These are phyloP conservation scores for Candoia aspera DNA, from an alignment of 2,113 vertebrate species.

Conservation along the genomic window DNA sequence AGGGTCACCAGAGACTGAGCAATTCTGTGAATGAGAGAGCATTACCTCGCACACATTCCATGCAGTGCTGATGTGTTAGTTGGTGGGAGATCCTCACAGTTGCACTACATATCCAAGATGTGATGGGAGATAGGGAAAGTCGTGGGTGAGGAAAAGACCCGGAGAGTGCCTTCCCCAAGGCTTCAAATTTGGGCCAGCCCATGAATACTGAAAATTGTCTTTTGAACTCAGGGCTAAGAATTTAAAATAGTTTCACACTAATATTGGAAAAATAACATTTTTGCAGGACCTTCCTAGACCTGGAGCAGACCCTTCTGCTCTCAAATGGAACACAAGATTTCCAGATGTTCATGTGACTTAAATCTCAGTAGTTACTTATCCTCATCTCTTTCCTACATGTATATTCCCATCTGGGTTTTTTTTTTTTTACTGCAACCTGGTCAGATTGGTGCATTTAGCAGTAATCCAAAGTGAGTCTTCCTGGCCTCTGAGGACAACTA, in stretches of 20 bases:
- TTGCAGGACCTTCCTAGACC: background rate
- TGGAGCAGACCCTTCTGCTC: background rate
- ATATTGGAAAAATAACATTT: background rate
- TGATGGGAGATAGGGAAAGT: background rate
- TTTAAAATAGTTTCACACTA: background rate
- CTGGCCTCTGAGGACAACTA: background rate
- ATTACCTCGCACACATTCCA: background rate
- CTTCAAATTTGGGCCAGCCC: background rate
- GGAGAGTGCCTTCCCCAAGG: background rate
- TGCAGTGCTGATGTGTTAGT: background rate
- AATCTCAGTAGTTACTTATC: conserved; percentile 20
- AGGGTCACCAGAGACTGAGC: conserved; percentile 21
- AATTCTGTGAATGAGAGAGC: conserved; percentile 8
- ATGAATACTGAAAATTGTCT: conserved; percentile 15
- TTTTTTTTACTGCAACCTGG: background rate
- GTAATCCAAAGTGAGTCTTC: background rate
- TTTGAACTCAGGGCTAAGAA: background rate
- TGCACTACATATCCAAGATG: background rate
- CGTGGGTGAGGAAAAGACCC: background rate
- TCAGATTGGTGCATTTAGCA: background rate
- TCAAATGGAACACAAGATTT: background rate
- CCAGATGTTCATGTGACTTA: background rate
- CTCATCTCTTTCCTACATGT: background rate
- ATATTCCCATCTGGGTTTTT: background rate
- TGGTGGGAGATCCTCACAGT: background rate